phyloP scores from a whole-genome alignment of 2,113 vertebrate genomes.

The Megaleporinus macrocephalus region DNA sequence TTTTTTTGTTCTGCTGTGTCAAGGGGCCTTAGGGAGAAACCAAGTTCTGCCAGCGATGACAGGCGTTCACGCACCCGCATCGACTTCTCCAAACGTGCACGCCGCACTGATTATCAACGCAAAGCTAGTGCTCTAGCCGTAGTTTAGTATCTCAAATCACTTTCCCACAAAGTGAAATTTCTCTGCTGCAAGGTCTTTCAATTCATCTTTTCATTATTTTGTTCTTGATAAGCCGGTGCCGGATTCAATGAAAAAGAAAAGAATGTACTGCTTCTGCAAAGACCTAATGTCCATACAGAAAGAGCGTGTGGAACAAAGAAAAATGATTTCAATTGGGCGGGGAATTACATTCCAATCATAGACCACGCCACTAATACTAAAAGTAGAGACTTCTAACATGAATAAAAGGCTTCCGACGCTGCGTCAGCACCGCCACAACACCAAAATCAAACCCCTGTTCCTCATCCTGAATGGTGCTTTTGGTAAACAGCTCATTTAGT shows the following conservation, averaged over 20 bases:
- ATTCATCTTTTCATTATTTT: neutral
- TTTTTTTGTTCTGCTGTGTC: conserved; percentile 63
- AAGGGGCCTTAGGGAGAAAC: conserved; percentile 50
- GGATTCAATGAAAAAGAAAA: neutral
- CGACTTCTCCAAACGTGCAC: conserved; percentile 29
- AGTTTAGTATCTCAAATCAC: neutral
- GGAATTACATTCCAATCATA: neutral
- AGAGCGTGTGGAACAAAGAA: neutral
- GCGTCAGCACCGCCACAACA: neutral
- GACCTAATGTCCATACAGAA: neutral
- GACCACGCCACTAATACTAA: neutral
- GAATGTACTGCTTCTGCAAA: neutral
- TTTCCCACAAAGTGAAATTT: neutral
- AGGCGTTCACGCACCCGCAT: conserved; percentile 42
- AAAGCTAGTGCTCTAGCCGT: neutral
- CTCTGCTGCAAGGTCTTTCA: neutral
- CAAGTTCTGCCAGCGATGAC: conserved; percentile 47
- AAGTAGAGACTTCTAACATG: neutral
- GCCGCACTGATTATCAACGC: conserved; percentile 8
- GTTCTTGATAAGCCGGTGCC: neutral
- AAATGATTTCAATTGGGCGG: neutral
- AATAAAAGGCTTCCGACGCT: neutral
- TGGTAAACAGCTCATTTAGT: conserved; percentile 44
- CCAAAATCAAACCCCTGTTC: neutral
- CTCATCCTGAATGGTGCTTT: conserved; percentile 21